phyloP scores from a whole-genome alignment of 1,140 invertebrate species.

The Drosophila grimshawi region DNA sequence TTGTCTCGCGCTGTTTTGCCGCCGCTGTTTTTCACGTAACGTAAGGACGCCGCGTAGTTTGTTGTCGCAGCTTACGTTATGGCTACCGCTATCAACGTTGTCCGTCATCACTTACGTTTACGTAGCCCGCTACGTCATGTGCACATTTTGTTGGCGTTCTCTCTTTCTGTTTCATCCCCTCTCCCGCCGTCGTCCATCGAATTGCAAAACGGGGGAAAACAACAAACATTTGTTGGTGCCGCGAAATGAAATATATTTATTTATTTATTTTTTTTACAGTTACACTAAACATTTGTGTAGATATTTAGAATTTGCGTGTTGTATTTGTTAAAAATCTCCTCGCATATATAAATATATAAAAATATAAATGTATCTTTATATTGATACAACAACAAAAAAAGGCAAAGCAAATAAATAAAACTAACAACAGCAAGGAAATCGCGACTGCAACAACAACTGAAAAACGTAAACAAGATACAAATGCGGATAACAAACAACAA shows the following conservation, averaged over 20 bases:
- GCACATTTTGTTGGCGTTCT: constrained; percentile 39
- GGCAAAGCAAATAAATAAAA: constrained; percentile 20
- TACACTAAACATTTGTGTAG: constrained; percentile 63
- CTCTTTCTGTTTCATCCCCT: background rate
- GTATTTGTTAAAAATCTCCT: constrained; percentile 57
- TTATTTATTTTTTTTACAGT: constrained; percentile 56
- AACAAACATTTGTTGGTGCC: constrained; percentile 6
- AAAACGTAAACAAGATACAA: constrained; percentile 12
- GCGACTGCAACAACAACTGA: constrained; percentile 8
- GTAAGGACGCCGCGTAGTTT: constrained; percentile 39
- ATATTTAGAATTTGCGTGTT: constrained; percentile 58
- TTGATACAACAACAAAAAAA: constrained; percentile 36
- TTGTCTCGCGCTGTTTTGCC: constrained; percentile 47
- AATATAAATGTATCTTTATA: constrained; percentile 28
- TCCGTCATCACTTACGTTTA: constrained; percentile 19
- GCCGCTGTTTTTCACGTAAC: constrained; percentile 54
- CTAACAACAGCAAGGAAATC: constrained; percentile 23
- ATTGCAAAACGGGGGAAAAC: background rate
- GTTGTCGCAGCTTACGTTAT: constrained; percentile 31
- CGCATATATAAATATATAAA: constrained; percentile 24
- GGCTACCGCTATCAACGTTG: constrained; percentile 10
- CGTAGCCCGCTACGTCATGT: constrained; percentile 38
- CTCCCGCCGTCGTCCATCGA: background rate
- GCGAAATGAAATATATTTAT: constrained; percentile 20
- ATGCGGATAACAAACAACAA: constrained; percentile 18